Base-by-base conservation (phyloP, 2,888 invertebrate genomes). In the Acleris sparsana region DNA sequence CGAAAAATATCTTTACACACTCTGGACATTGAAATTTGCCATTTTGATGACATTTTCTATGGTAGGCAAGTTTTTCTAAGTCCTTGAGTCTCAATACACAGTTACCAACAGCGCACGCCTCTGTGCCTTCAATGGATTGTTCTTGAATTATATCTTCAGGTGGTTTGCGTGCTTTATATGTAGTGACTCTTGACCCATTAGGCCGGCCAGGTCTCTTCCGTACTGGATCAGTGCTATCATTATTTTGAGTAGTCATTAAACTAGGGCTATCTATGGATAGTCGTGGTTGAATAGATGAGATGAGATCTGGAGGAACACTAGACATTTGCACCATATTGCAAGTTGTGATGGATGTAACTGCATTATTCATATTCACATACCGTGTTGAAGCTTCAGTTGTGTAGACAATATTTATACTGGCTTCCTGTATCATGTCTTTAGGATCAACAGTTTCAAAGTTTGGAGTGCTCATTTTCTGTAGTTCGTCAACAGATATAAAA, bases 21-120 rank as follows among this genome's bases (percentile, higher is more conserved):
- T 96, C 95, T 0, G 94, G 94, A 84, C 97, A 97, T 33, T 88
- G 87, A 0, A 89, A 71, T 63, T 87, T 85, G 7, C 84, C 83
- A 73, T 88, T 87, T 63, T 86, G 82, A 75, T 96, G 96, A 75
- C 95, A 96, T 74, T 92, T 93, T 48, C 93, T 86, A 78, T 96
- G 96, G 76, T 95, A 95, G 4, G 90, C 82, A 67, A 96, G 84
- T 72, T 95, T 95, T 1, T 93, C 93, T 39, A 89, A 82, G 56
- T 93, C 93, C 71, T 93, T 91, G 69, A 96, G 88, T 52, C 91
- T 83, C 9, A 94, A 89, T 70, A 93, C 88, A 73, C 96, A 96
- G 17, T 88, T 89, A 55, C 92, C 87, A 9, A 94, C 79, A 33
- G 84, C 83, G 77, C 96, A 96, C 88, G 84, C 7, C 75, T 78